Conservation (phyloP, 2,797 vertebrate genomes). For the Epinephelus coioides region DNA sequence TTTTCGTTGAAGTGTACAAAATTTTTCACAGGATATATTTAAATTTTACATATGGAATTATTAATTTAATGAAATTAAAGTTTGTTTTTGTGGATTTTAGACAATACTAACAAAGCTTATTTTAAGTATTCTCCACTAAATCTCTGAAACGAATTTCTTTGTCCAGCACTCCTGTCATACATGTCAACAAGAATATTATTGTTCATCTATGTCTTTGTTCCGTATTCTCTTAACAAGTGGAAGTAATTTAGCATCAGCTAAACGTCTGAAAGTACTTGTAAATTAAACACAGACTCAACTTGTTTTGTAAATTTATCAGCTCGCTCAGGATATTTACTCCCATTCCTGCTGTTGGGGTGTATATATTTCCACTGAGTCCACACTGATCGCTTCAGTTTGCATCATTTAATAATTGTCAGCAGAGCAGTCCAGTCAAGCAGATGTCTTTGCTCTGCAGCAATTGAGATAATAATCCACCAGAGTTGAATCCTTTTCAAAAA, state of each 20-base stretch:
- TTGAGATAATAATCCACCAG: constrained; percentile 40
- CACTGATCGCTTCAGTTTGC: not conserved
- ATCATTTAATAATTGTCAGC: constrained; percentile 29
- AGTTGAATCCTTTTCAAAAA: constrained; percentile 25
- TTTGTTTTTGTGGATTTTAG: too few relatives aligned
- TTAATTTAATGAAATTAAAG: too few relatives aligned
- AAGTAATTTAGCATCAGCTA: not conserved
- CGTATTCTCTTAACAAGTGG: not conserved
- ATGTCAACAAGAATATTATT: not conserved
- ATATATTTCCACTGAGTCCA: not conserved
- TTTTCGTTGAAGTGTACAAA: too few relatives aligned
- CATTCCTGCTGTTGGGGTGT: not conserved
- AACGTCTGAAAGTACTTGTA: not conserved
- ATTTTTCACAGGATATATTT: too few relatives aligned
- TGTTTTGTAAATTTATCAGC: not conserved
- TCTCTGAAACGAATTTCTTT: not conserved
- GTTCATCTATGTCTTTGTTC: not conserved
- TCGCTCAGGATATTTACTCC: not conserved
- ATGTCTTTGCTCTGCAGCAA: constrained; percentile 33
- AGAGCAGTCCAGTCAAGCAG: constrained; percentile 40
- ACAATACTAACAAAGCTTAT: not conserved
- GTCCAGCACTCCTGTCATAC: not conserved
- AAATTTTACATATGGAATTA: too few relatives aligned
- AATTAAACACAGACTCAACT: not conserved
- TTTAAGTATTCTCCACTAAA: not conserved